phyloP scores from a whole-genome alignment of 1,140 invertebrate species.

The Macrotrachela quadricornifera region DNA sequence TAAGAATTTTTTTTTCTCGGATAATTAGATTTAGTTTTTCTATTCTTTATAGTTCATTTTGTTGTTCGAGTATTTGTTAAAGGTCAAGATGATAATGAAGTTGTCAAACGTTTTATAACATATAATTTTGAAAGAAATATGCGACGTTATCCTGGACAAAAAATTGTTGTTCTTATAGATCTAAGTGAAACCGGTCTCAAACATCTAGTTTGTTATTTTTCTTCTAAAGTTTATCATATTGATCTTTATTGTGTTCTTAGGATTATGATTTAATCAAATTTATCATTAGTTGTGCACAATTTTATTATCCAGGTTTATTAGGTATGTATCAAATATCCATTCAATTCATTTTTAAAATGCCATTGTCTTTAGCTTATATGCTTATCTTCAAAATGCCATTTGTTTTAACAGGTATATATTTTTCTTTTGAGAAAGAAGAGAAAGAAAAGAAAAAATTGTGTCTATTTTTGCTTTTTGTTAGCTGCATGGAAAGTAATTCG shows the following conservation, averaged over 20 bases:
- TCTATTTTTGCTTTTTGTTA: constrained; percentile 26
- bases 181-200: constrained; percentile 58
- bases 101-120: constrained; percentile 54
- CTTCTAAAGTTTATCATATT: background rate
- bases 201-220: constrained; percentile 52
- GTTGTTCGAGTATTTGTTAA: constrained; percentile 34
- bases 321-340: constrained; percentile 14
- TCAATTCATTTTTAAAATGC: background rate
- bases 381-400: constrained; percentile 81
- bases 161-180: constrained; percentile 66
- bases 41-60: constrained; percentile 19
- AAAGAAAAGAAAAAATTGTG: background rate
- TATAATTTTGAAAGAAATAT: constrained; percentile 59
- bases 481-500: constrained; percentile 82
- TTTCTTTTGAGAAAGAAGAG: too few relatives aligned
- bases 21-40: background rate
- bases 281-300: constrained; percentile 61
- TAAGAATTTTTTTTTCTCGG: background rate
- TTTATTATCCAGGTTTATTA: constrained; percentile 54
- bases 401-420: constrained; percentile 53
- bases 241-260: constrained; percentile 13
- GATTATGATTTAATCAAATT: constrained; percentile 39
- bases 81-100: constrained; percentile 46
- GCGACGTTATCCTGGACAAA: constrained; percentile 48
- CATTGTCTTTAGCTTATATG: constrained; percentile 50